phyloP scores from a whole-genome alignment of 2,113 vertebrate species.

The Sinocyclocheilus anshuiensis region DNA sequence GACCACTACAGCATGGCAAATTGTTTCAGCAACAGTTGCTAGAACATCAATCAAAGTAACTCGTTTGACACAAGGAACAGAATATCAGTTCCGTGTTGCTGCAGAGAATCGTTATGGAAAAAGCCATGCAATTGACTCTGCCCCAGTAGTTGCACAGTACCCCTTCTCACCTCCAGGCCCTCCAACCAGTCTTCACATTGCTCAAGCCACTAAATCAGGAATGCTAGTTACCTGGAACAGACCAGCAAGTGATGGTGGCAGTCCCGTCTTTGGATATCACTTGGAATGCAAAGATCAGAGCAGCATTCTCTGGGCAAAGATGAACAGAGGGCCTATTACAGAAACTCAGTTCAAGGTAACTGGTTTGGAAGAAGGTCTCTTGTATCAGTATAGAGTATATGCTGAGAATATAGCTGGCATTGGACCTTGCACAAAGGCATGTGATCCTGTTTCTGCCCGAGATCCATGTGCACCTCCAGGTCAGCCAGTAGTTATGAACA shows the following conservation, averaged over 20 bases:
- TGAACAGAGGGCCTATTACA: constrained; percentile 87
- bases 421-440: constrained; percentile 90
- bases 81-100: constrained; percentile 96
- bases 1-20: constrained; percentile 90
- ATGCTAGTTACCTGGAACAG: constrained; percentile 92
- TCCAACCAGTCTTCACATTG: constrained; percentile 85
- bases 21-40: constrained; percentile 94
- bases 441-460: constrained; percentile 90
- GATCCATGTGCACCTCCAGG: constrained; percentile 93
- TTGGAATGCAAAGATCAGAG: constrained; percentile 94
- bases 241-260: constrained; percentile 93
- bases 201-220: constrained; percentile 86
- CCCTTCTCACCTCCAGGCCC: constrained; percentile 90
- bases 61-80: constrained; percentile 86
- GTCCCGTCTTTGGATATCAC: constrained; percentile 89
- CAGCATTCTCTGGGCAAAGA: constrained; percentile 95
- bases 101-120: constrained; percentile 98
- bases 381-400: constrained; percentile 95
- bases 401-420: constrained; percentile 96
- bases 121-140: constrained; percentile 83
- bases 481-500: constrained; percentile 91
- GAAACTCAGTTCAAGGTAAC: constrained; percentile 94
- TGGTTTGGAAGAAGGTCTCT: constrained; percentile 90
- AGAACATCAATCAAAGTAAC: constrained; percentile 92
- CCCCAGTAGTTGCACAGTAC: constrained; percentile 89